These are phyloP conservation scores for Linepithema humile DNA, from an alignment of 1,140 invertebrate genomes.

Conservation along the genomic window DNA sequence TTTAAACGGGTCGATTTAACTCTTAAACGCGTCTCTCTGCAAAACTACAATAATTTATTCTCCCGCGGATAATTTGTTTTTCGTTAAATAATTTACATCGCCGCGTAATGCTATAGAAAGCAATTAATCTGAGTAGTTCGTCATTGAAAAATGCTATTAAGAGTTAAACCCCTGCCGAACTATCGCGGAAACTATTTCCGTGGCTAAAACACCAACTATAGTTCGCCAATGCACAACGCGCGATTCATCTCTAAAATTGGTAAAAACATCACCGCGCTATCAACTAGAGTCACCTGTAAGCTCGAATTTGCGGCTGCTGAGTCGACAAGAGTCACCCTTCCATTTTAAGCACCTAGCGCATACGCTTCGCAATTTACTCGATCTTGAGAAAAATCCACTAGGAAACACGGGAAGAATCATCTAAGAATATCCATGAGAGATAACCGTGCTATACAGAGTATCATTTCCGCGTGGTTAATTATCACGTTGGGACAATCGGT, in stretches of 20 bases:
- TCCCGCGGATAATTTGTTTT: background rate
- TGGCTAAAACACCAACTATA: constrained; percentile 37
- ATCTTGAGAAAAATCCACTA: constrained; percentile 9
- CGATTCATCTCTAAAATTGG: constrained; percentile 40
- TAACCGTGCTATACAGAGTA: background rate
- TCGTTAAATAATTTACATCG: constrained; percentile 24
- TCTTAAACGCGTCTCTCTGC: constrained; percentile 1
- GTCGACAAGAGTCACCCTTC: constrained; percentile 1
- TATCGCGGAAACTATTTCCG: constrained; percentile 14
- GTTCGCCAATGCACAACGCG: constrained; percentile 33
- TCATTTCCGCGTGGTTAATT: background rate
- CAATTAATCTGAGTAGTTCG: background rate
- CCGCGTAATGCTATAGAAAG: background rate
- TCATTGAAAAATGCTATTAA: constrained; percentile 2
- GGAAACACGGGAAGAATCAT: constrained; percentile 3
- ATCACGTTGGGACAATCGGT: background rate
- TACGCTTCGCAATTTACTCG: constrained; percentile 14
- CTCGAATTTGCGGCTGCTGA: constrained; percentile 31
- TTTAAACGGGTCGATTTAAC: background rate
- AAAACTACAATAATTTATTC: constrained; percentile 3
- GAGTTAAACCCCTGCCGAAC: background rate
- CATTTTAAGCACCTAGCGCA: constrained; percentile 44
- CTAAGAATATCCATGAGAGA: constrained; percentile 9
- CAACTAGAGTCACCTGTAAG: constrained; percentile 52
- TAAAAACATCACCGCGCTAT: constrained; percentile 53